These are phyloP conservation scores for Mythimna vitellina DNA, from an alignment of 2,888 invertebrate species.

Conservation along the genomic window DNA sequence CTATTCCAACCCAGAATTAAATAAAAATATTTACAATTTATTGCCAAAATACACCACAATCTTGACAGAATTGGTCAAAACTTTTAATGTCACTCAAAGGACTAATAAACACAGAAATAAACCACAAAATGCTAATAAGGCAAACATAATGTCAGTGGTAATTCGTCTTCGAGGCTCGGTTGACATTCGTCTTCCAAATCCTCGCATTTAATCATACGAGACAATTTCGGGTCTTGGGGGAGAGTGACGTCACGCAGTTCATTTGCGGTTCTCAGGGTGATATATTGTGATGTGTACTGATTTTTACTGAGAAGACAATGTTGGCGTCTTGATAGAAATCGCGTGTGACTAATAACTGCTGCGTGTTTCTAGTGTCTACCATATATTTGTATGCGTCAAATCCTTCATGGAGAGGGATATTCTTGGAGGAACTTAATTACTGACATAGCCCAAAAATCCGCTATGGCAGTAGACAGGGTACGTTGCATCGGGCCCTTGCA, in stretches of 20 bases:
- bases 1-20: conserved; percentile 1
- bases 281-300: conserved; percentile 22
- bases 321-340: neutral
- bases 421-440: too few relatives aligned
- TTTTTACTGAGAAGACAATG: conserved; percentile 16
- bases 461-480: too few relatives aligned
- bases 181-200: conserved; percentile 70
- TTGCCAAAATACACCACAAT: neutral
- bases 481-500: too few relatives aligned
- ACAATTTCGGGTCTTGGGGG: conserved; percentile 65
- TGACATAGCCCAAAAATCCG: too few relatives aligned
- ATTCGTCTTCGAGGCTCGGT: conserved; percentile 61
- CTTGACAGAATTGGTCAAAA: neutral
- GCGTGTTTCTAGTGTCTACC: too few relatives aligned
- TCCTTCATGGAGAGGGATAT: too few relatives aligned
- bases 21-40: conserved; percentile 22
- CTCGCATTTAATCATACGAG: conserved; percentile 71
- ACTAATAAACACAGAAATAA: conserved; percentile 18
- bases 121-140: conserved; percentile 38
- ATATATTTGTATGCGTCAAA: too few relatives aligned
- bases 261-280: conserved; percentile 36
- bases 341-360: too few relatives aligned
- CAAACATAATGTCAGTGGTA: conserved; percentile 37
- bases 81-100: conserved; percentile 3
- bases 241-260: conserved; percentile 53